These are phyloP conservation scores for Dynastes grantii DNA, from an alignment of 2,888 invertebrate species.

Conservation along the genomic window DNA sequence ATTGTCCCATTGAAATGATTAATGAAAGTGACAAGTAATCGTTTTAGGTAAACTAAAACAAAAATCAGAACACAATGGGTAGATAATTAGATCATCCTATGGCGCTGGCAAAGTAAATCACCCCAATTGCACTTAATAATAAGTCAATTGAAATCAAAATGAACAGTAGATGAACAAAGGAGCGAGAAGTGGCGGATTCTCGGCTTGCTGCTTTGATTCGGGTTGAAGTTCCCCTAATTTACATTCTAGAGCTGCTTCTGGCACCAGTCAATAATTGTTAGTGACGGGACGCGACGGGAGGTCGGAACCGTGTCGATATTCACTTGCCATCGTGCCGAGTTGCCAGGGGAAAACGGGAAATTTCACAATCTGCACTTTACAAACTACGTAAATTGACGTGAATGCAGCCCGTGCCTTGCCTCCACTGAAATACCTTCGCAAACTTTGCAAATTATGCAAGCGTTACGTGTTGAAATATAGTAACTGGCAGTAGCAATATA, in stretches of 20 bases:
- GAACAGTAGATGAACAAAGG: slow-evolving; percentile 59
- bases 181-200: slow-evolving; percentile 61
- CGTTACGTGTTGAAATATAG: background rate
- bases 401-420: slow-evolving; percentile 6
- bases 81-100: slow-evolving; percentile 51
- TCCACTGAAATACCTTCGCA: background rate
- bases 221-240: slow-evolving; percentile 65
- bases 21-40: slow-evolving; percentile 42
- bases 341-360: slow-evolving; percentile 44
- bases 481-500: too few species aligned
- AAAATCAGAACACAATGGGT: slow-evolving; percentile 52
- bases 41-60: slow-evolving; percentile 50
- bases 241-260: slow-evolving; percentile 63
- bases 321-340: slow-evolving; percentile 42
- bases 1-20: slow-evolving; percentile 6
- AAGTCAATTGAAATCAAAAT: slow-evolving; percentile 64
- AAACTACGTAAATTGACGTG: slow-evolving; percentile 22
- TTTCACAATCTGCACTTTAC: slow-evolving; percentile 41
- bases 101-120: slow-evolving; percentile 56
- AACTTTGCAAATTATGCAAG: slow-evolving; percentile 9
- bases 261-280: slow-evolving; percentile 66
- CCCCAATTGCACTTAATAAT: slow-evolving; percentile 60
- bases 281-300: slow-evolving; percentile 58
- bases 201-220: slow-evolving; percentile 65
- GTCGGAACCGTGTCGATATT: slow-evolving; percentile 53